Conservation (phyloP, 2,888 invertebrate genomes). For the Galerucella calmariensis region DNA sequence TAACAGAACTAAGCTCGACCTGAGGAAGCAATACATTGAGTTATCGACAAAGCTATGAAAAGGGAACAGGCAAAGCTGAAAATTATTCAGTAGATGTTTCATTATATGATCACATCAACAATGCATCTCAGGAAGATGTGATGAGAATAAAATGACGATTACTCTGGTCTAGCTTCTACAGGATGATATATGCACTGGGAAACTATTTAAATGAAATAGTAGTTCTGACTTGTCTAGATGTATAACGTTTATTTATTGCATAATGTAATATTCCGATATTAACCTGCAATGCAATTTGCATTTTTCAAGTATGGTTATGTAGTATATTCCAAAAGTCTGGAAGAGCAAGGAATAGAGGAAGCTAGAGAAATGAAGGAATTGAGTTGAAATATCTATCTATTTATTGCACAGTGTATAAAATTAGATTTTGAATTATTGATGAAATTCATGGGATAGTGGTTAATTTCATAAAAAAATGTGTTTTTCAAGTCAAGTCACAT, state of each 20-base stretch:
- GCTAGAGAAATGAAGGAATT: no score
- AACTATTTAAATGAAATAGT: constrained; percentile 8
- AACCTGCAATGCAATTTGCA: not conserved
- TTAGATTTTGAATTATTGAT: no score
- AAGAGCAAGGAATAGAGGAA: no score
- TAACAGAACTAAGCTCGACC: constrained; percentile 5
- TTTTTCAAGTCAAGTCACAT: not conserved
- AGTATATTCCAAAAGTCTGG: not conserved
- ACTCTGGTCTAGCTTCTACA: constrained; percentile 1
- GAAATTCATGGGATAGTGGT: no score
- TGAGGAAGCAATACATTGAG: constrained; percentile 26
- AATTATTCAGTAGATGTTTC: constrained; percentile 32
- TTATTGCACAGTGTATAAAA: no score
- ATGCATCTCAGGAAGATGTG: constrained; percentile 22
- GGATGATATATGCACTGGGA: not conserved
- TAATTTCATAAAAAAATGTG: not conserved
- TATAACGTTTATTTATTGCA: not conserved
- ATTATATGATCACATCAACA: constrained; percentile 32
- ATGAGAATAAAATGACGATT: constrained; percentile 26
- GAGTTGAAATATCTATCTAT: no score
- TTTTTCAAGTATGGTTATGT: not conserved
- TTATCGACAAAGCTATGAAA: constrained; percentile 31
- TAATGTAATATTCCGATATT: not conserved
- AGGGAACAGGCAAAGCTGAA: constrained; percentile 17
- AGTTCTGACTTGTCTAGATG: not conserved